Percentiles rank a stretch among this genome's conserved stretches.
Evolutionary conservation across 2,113 vertebrate species (phyloP).

Genomic region (Gnathonemus longibarbis): DNA sequence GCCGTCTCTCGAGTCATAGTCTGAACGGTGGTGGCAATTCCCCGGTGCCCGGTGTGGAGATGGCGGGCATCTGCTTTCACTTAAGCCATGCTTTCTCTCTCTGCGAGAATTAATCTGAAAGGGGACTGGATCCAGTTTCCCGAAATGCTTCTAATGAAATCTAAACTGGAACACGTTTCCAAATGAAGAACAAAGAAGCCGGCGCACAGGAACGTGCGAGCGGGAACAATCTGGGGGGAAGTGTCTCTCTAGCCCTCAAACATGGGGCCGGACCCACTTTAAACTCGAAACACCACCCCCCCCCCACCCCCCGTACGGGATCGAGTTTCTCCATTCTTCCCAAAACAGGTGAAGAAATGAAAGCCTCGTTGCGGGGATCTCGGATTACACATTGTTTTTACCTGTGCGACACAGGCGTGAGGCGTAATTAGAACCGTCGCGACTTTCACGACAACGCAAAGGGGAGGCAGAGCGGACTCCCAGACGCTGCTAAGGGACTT

Average conservation of each 20-base stretch:
- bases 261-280: constrained; percentile 40
- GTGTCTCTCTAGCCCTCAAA: constrained; percentile 28
- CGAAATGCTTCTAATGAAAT: constrained; percentile 63
- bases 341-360: constrained; percentile 36
- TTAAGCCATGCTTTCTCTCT: constrained; percentile 52
- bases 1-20: neutral
- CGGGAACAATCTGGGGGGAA: neutral
- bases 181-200: constrained; percentile 57
- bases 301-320: constrained; percentile 30
- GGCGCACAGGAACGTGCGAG: constrained; percentile 29
- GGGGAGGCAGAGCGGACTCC: constrained; percentile 39
- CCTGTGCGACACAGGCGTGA: constrained; percentile 42
- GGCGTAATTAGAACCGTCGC: constrained; percentile 44
- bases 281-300: constrained; percentile 44
- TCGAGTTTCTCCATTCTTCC: constrained; percentile 34
- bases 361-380: constrained; percentile 34
- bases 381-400: constrained; percentile 57
- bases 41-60: neutral
- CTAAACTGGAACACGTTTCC: constrained; percentile 57
- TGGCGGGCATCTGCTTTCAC: constrained; percentile 55
- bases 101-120: constrained; percentile 42
- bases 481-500: constrained; percentile 36
- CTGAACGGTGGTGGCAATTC: neutral
- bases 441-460: constrained; percentile 38
- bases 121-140: constrained; percentile 51